Conservation (phyloP, 2,797 vertebrate species). For the Sciurus vulgaris region DNA sequence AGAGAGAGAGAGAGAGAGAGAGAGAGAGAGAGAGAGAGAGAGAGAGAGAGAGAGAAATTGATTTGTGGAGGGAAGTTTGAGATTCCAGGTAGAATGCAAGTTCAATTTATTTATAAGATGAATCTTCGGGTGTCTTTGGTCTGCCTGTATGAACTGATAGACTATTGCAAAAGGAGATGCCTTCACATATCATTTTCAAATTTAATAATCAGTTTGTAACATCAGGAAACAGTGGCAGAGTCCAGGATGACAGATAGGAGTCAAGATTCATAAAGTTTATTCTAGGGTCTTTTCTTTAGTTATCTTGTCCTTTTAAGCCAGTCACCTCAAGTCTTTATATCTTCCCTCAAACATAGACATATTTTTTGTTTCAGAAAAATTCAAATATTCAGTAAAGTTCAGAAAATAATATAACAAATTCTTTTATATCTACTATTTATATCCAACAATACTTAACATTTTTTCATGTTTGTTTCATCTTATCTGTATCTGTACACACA, state of each 20-base stretch:
- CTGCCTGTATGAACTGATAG: neutral
- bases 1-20: neutral
- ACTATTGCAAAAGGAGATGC: neutral
- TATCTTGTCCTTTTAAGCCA: neutral
- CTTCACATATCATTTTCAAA: neutral
- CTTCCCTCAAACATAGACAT: neutral
- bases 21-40: neutral
- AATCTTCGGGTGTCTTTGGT: neutral
- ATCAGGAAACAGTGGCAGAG: neutral
- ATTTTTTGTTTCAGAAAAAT: neutral
- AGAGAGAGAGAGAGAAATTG: neutral
- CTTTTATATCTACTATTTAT: neutral
- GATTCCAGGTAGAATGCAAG: neutral
- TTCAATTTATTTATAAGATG: conserved; percentile 40
- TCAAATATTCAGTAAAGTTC: conserved; percentile 46
- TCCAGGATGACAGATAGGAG: neutral
- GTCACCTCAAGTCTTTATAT: neutral
- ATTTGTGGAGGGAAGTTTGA: neutral
- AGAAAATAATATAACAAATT: neutral
- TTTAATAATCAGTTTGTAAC: neutral
- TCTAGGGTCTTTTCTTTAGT: neutral
- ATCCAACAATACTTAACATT: neutral
- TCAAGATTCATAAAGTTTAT: neutral
- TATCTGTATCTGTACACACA: neutral
- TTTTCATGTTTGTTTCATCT: neutral